These are phyloP conservation scores for Agrotis puta DNA, from an alignment of 2,888 invertebrate genomes.

Conservation along the genomic window DNA sequence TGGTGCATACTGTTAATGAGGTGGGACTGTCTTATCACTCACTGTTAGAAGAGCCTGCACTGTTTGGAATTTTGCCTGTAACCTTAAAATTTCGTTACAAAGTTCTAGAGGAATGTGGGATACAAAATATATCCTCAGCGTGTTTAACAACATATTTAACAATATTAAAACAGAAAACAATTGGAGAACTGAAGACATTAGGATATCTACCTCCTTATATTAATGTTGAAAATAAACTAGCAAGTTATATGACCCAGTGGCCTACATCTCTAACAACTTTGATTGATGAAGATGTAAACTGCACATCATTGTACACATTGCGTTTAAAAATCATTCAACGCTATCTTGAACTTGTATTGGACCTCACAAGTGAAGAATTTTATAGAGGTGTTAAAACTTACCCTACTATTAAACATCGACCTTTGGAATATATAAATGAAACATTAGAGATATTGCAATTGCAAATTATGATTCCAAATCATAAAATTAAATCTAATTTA, in stretches of 20 bases:
- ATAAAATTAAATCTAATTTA: conserved; percentile 86
- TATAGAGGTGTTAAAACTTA: conserved; percentile 82
- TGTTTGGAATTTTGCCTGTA: conserved; percentile 82
- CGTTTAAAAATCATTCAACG: conserved; percentile 85
- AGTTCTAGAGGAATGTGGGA: conserved; percentile 86
- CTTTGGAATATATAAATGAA: conserved; percentile 82
- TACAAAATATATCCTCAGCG: conserved; percentile 71
- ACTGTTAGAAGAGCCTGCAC: conserved; percentile 76
- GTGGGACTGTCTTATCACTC: conserved; percentile 77
- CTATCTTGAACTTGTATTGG: conserved; percentile 84
- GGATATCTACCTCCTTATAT: conserved; percentile 72
- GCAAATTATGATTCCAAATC: conserved; percentile 78
- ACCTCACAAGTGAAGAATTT: conserved; percentile 83
- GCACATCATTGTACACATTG: conserved; percentile 76
- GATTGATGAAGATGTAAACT: conserved; percentile 79
- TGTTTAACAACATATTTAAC: conserved; percentile 77
- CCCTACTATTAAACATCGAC: conserved; percentile 86
- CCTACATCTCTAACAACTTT: conserved; percentile 86
- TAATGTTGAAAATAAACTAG: conserved; percentile 85
- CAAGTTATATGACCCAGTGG: conserved; percentile 86
- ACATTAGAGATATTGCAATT: conserved; percentile 81
- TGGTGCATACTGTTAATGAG: conserved; percentile 75
- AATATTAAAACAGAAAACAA: conserved; percentile 78
- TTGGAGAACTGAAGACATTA: conserved; percentile 77
- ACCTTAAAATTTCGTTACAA: conserved; percentile 81